Base-by-base conservation (phyloP, 2,113 vertebrate species). In the Cololabis saira region DNA sequence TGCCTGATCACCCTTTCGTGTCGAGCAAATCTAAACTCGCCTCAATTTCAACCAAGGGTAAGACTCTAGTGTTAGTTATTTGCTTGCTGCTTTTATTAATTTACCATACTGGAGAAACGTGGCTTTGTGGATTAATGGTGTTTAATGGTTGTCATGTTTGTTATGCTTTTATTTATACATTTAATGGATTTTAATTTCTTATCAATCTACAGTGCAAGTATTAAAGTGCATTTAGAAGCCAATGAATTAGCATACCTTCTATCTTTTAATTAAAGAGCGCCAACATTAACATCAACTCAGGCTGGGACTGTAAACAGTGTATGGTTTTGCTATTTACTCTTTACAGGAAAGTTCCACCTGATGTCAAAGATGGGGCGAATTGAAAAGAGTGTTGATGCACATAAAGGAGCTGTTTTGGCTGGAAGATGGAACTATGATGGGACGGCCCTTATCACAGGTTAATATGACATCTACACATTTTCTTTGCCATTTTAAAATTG, bases 371-470 rank as follows among this genome's bases (percentile, higher is more conserved):
- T 87, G 0, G 97, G 98, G 51, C 95, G 96, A 77, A 92, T 99
- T 9, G 97, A 99, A 85, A 98, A 98, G 85, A 98, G 95, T 33
- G 92, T 99, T 1, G 98, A 99, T 56, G 96, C 96, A 1, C 97
- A 99, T 37, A 93, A 91, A 85, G 98, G 98, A 78, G 98, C 98
- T 21, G 96, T 98, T 44, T 92, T 99, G 57, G 94, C 96, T 48
- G 96, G 94, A 45, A 93, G 94, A 80, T 99, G 98, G 98, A 99
- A 97, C 90, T 94, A 94, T 0, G 97, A 99, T 63, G 97, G 97
- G 27, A 97, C 96, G 24, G 96, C 96, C 6, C 92, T 99, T 65
- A 94, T 97, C 70, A 99, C 98, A 91, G 97, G 98, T 98, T 66
- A 84, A 59, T 5, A 63, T 45, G 4, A 30, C 19, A 27, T 12